Evolutionary conservation across 2,113 vertebrate species (phyloP).

Genomic region (human (Homo sapiens)): GRCh38 chr2:72614001-72614500

Average conservation of each 20-base stretch:
- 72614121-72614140: not conserved
- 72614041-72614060: not conserved
- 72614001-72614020: not conserved
- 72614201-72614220: not conserved
- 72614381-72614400: not conserved
- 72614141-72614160: slow-evolving; percentile 49
- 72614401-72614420: not conserved
- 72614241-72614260: not conserved
- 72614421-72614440: not conserved
- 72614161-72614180: slow-evolving; percentile 36
- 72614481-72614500: not conserved
- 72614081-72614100: slow-evolving; percentile 13
- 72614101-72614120: not conserved
- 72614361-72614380: not conserved
- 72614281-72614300: not conserved
- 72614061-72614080: not conserved
- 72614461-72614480: not conserved
- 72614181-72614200: not conserved
- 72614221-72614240: slow-evolving; percentile 4
- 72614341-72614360: not conserved
- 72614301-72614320: not conserved
- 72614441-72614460: not conserved
- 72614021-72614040: not conserved
- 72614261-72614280: slow-evolving; percentile 25
- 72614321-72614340: not conserved